Conservation (phyloP, 2,888 invertebrate species). For the Eupithecia centaureata region DNA sequence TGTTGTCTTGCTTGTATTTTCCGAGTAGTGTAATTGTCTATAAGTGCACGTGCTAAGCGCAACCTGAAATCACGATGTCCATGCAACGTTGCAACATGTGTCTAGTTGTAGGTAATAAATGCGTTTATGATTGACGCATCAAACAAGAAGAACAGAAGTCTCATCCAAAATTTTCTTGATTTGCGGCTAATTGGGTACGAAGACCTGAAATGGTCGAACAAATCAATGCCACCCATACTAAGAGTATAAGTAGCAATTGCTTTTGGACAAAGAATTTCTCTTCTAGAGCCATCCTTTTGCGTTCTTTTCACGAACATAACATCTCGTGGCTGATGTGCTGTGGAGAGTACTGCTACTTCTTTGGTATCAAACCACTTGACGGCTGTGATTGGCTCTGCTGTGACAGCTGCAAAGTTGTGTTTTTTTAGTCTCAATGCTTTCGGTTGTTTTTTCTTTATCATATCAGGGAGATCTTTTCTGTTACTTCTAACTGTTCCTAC, state of each 20-base stretch:
- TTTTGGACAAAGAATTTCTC: slow-evolving; percentile 35
- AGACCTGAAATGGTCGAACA: slow-evolving; percentile 32
- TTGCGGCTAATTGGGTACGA: slow-evolving; percentile 31
- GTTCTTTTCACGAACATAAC: slow-evolving; percentile 46
- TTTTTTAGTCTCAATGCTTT: slow-evolving; percentile 42
- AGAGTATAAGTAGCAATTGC: slow-evolving; percentile 41
- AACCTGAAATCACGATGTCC: not conserved
- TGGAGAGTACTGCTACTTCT: slow-evolving; percentile 40
- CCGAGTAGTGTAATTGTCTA: not conserved
- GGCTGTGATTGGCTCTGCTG: slow-evolving; percentile 46
- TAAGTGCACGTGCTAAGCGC: not conserved
- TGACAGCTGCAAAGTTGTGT: slow-evolving; percentile 47
- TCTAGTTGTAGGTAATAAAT: slow-evolving; percentile 43
- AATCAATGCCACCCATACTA: slow-evolving; percentile 43
- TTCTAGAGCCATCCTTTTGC: slow-evolving; percentile 52
- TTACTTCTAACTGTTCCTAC: slow-evolving; percentile 50
- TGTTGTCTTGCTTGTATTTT: slow-evolving; percentile 24
- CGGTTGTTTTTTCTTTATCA: not conserved
- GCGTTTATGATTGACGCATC: slow-evolving; percentile 46
- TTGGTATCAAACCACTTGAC: slow-evolving; percentile 39
- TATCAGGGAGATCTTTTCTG: slow-evolving; percentile 46
- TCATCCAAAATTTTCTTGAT: slow-evolving; percentile 37
- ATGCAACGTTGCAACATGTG: slow-evolving; percentile 31
- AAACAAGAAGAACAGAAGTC: slow-evolving; percentile 38
- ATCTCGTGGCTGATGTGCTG: slow-evolving; percentile 46